Evolutionary conservation across 1,140 invertebrate species (phyloP).

Genomic region (Papilio glaucus): DNA sequence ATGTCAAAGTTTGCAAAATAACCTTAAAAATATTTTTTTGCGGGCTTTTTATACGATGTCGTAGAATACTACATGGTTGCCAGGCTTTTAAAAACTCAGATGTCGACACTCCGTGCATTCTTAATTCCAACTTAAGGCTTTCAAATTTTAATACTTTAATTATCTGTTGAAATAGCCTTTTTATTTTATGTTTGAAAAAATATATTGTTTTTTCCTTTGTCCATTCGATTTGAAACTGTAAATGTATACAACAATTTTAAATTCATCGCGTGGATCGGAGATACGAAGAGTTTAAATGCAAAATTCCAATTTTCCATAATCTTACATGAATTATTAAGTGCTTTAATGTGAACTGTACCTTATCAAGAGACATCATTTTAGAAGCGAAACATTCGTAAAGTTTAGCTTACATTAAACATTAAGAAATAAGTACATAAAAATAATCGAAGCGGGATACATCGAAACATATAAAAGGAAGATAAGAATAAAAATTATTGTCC

Average conservation of each 20-base stretch:
- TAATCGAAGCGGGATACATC: constrained; percentile 4
- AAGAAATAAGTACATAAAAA: constrained; percentile 29
- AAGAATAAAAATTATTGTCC: constrained; percentile 19
- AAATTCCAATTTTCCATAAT: constrained; percentile 10
- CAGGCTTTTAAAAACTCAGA: no score
- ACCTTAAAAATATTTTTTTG: no score
- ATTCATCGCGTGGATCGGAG: neutral
- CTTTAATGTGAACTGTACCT: constrained; percentile 2
- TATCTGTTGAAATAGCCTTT: no score
- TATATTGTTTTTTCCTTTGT: no score
- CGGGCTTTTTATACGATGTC: no score
- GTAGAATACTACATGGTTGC: no score
- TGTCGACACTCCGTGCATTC: no score
- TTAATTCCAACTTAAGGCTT: no score
- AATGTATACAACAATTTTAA: constrained; percentile 6
- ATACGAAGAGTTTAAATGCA: neutral
- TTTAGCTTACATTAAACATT: neutral
- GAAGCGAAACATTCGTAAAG: neutral
- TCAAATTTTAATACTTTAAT: no score
- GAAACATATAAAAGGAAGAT: neutral
- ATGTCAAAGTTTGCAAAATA: no score
- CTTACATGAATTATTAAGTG: constrained; percentile 32
- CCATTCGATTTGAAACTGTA: neutral
- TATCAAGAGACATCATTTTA: constrained; percentile 1
- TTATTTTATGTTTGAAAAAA: no score